Conservation (phyloP, 2,888 invertebrate species). For the Oscheius myriophilus region DNA sequence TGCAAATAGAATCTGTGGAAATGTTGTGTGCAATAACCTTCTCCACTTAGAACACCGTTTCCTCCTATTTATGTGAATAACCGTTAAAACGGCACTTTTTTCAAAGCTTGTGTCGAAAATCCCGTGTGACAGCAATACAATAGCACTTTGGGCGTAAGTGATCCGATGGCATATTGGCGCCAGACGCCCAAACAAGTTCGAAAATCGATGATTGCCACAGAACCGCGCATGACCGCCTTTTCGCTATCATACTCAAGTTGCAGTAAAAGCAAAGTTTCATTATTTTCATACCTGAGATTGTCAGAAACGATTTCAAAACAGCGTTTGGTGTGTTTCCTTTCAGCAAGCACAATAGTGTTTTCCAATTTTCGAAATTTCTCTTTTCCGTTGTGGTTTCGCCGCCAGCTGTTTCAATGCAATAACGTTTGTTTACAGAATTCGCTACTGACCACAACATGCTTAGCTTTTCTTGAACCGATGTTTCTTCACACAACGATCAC, state of each 20-base stretch:
- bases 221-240: constrained; percentile 12
- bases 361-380: not conserved
- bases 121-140: not conserved
- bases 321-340: too few species aligned
- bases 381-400: too few species aligned
- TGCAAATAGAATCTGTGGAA: constrained; percentile 15
- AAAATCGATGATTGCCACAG: constrained; percentile 27
- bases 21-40: not conserved
- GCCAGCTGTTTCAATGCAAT: too few species aligned
- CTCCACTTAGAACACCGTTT: not conserved
- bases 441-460: too few species aligned
- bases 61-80: not conserved
- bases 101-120: not conserved
- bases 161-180: not conserved
- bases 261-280: not conserved
- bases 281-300: too few species aligned
- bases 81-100: not conserved
- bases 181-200: constrained; percentile 15
- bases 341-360: not conserved
- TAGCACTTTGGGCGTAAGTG: not conserved
- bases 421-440: too few species aligned
- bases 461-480: too few species aligned
- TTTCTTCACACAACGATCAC: too few species aligned
- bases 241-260: constrained; percentile 1
- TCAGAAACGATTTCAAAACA: too few species aligned